Evolutionary conservation across 2,113 vertebrate genomes (phyloP).

Genomic region (Vicugna pacos): DNA sequence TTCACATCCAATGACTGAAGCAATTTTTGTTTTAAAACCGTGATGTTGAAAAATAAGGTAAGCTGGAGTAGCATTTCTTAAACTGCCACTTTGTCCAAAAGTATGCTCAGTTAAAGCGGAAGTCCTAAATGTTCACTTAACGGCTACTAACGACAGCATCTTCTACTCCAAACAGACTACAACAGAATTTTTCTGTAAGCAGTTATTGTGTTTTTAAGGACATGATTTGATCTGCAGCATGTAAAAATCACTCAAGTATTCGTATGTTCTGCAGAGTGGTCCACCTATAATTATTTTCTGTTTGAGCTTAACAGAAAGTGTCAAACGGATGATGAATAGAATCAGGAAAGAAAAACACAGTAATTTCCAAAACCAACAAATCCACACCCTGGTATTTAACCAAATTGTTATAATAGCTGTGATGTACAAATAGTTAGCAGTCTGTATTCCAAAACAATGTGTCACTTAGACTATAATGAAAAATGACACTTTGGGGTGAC

Average conservation of each 20-base stretch:
- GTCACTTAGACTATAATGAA: not conserved
- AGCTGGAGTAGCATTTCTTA: conserved; percentile 17
- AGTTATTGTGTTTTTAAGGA: conserved; percentile 12
- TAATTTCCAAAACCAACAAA: conserved; percentile 74
- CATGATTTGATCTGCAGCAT: not conserved
- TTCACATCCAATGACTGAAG: not conserved
- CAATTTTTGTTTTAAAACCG: conserved; percentile 66
- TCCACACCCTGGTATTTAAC: conserved; percentile 6
- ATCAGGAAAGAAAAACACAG: conserved; percentile 61
- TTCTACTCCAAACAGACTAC: not conserved
- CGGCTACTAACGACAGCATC: not conserved
- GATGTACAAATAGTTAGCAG: not conserved
- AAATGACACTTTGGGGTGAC: not conserved
- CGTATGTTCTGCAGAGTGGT: not conserved
- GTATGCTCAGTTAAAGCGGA: not conserved
- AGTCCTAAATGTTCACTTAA: not conserved
- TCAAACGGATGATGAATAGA: conserved; percentile 47
- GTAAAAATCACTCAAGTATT: not conserved
- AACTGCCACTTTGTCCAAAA: not conserved
- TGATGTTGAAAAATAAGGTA: conserved; percentile 8
- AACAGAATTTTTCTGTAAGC: not conserved
- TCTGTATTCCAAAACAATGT: conserved; percentile 48
- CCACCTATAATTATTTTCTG: conserved; percentile 47
- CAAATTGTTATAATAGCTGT: conserved; percentile 64
- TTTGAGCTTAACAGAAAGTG: conserved; percentile 55